Percentiles rank a stretch among this genome's conserved stretches.
Conservation (phyloP, 2,113 vertebrate species). For the Menidia beryllina region DNA sequence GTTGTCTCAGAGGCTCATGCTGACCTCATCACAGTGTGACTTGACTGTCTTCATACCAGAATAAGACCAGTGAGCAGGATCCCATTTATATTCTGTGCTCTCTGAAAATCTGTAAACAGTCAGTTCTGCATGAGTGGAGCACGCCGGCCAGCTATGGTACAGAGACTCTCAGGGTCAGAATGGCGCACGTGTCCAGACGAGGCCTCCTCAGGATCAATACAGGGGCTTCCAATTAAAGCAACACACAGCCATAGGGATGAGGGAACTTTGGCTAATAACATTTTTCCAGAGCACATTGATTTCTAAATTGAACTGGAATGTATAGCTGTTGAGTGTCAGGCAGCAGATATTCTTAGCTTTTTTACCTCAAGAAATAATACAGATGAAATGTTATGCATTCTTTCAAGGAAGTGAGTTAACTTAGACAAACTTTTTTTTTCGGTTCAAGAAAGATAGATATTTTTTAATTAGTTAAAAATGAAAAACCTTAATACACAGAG, state of each 20-base stretch:
- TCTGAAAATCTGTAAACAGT: constrained; percentile 62
- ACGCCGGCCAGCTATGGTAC: constrained; percentile 49
- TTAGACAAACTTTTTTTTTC: not conserved
- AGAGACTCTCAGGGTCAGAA: constrained; percentile 67
- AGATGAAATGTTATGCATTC: constrained; percentile 4
- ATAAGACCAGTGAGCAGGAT: constrained; percentile 27
- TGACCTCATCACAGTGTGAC: constrained; percentile 60
- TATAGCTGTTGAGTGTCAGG: not conserved
- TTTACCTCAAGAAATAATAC: constrained; percentile 11
- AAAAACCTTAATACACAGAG: not conserved
- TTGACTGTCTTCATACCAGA: constrained; percentile 36
- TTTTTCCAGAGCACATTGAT: constrained; percentile 25
- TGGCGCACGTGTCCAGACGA: constrained; percentile 46
- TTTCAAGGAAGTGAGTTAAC: no score
- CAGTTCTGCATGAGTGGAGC: constrained; percentile 55
- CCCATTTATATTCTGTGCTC: constrained; percentile 60
- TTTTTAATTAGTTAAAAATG: not conserved
- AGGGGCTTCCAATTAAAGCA: constrained; percentile 57
- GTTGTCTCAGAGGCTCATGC: constrained; percentile 40
- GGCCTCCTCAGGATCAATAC: constrained; percentile 48
- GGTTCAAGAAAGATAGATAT: no score
- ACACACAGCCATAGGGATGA: constrained; percentile 14
- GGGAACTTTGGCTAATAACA: constrained; percentile 24
- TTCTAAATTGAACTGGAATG: constrained; percentile 21
- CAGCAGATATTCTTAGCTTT: constrained; percentile 23